Percentiles rank a stretch among this genome's conserved stretches.
These are phyloP conservation scores for Solea solea DNA, from an alignment of 2,113 vertebrate species.

Conservation along the genomic window DNA sequence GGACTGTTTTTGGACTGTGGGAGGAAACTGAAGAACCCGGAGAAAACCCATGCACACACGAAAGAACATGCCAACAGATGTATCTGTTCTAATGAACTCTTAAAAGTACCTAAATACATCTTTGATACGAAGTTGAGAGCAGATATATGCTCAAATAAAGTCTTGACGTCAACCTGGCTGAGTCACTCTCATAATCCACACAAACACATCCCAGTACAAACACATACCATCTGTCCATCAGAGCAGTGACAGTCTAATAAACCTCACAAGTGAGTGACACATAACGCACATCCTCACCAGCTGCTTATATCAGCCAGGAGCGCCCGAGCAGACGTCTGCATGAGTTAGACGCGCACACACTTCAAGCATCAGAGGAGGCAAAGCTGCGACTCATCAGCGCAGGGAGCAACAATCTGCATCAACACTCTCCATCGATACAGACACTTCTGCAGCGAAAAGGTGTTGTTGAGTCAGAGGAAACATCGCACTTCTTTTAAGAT, in stretches of 20 bases:
- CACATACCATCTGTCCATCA: conserved; percentile 51
- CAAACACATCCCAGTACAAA: conserved; percentile 13
- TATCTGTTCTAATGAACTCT: too few relatives aligned
- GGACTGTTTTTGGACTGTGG: too few relatives aligned
- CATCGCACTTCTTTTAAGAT: neutral
- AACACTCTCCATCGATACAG: neutral
- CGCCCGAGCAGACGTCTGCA: conserved; percentile 24
- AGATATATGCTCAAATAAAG: neutral
- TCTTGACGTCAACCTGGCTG: neutral
- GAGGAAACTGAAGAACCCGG: too few relatives aligned
- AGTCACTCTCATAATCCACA: neutral
- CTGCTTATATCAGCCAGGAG: conserved; percentile 69
- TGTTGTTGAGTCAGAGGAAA: neutral
- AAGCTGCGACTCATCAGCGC: conserved; percentile 32
- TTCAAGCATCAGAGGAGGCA: conserved; percentile 22
- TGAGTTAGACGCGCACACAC: neutral
- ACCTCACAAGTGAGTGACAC: conserved; percentile 68
- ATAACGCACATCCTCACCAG: conserved; percentile 72
- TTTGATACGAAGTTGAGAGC: neutral
- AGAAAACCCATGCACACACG: too few relatives aligned
- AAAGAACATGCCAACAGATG: too few relatives aligned
- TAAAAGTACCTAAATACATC: too few relatives aligned
- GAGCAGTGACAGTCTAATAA: conserved; percentile 72
- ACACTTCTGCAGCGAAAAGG: neutral
- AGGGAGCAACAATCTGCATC: neutral